Evolutionary conservation across 1,140 invertebrate genomes (phyloP).

Genomic region (Pollicipes pollicipes): DNA sequence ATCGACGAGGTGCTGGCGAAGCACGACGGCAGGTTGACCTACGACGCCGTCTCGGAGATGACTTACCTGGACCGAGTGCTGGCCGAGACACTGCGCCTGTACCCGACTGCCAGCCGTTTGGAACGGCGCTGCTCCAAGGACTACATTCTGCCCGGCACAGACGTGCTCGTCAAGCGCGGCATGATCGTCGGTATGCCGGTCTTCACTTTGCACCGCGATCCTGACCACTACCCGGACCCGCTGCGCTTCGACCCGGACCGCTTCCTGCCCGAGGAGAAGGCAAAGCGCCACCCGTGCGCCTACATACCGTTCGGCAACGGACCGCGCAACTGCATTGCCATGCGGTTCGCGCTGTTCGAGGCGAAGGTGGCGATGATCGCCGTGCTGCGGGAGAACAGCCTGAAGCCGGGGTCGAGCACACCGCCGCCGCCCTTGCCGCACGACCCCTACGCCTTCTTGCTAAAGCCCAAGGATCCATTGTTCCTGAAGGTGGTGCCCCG

Average conservation of each 20-base stretch:
- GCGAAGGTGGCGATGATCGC: too few relatives aligned
- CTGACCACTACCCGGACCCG: constrained; percentile 45
- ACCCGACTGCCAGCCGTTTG: constrained; percentile 38
- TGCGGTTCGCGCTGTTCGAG: background rate
- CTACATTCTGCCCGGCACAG: constrained; percentile 31
- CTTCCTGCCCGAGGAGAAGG: too few relatives aligned
- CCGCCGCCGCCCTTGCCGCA: too few relatives aligned
- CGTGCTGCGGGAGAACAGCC: too few relatives aligned
- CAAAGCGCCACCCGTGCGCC: constrained; percentile 39
- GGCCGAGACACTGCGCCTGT: constrained; percentile 42
- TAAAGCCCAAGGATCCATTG: too few relatives aligned
- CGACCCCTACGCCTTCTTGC: too few relatives aligned
- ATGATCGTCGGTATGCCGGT: constrained; percentile 18
- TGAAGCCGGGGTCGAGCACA: too few relatives aligned
- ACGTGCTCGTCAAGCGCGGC: constrained; percentile 13
- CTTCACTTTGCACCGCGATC: constrained; percentile 41
- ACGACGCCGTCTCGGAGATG: background rate
- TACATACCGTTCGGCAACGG: constrained; percentile 60
- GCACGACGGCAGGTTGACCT: background rate
- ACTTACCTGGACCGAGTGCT: background rate
- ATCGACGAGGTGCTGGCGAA: background rate
- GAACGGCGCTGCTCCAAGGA: constrained; percentile 36
- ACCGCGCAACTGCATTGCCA: constrained; percentile 28
- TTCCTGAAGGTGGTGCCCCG: too few relatives aligned
- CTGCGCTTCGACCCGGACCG: too few relatives aligned